Evolutionary conservation across 2,888 invertebrate species (phyloP), one percentile per base, ranked within the genome.

Genomic region (Cylloceria caligata): DNA sequence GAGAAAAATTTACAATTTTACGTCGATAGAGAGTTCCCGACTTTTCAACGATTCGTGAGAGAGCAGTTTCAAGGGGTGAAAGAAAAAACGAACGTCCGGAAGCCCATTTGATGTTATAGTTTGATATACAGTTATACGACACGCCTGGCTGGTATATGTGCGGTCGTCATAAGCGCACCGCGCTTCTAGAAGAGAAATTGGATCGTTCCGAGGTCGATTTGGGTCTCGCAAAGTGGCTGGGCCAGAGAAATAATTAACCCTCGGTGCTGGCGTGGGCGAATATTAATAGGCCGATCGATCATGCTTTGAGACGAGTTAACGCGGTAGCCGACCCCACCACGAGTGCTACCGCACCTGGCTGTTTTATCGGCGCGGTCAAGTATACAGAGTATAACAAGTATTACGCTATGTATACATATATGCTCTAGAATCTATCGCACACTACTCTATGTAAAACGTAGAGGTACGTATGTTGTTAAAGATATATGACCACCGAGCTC

Each of bases 231-330:
- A 79, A 82, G 82, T 82, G 82, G 75, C 52, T 62, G 34, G 67
- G 57, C 52, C 79, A 75, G 82, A 75, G 74, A 82, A 82, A 82
- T 82, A 82, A 82, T 82, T 82, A 82, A 82, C 82, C 82, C 76
- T 47, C 78, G 81, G 83, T 82, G 84, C 78, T 84, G 78, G 82
- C 81, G 77, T 80, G 69, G 80, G 82, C 84, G 84, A 79, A 84
- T 85, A 83, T 85, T 85, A 84, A 86, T 86, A 84, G 84, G 71
- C 83, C 84, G 83, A 86, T 84, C 85, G 85, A 85, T 86, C 85
- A 80, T 77, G 76, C 83, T 80, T 83, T 83, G 83, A 81, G 75
- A 71, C 81, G 74, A 67, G 83, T 82, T 60, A 74, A 82, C 71
- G 81, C 81, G 68, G 42, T 69, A 21, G 60, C 42, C 45, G 57